A percentile compares a stretch with the other conserved stretches of the same genome.
Conservation (phyloP, 1,140 invertebrate species). For the Mylabris phalerata region DNA sequence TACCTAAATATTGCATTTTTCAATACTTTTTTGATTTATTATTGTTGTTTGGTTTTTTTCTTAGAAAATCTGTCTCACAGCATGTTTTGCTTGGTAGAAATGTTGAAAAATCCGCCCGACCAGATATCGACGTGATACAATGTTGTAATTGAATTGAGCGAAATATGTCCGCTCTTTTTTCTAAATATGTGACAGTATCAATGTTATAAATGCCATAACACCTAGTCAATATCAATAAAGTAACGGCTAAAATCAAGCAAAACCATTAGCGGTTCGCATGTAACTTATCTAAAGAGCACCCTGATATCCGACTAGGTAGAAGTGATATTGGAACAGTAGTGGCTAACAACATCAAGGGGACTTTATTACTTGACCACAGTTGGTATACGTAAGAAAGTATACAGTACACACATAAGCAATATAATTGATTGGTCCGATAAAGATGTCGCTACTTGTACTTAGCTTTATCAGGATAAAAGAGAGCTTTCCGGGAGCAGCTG, state of each 20-base stretch:
- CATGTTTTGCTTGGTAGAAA: too few species aligned
- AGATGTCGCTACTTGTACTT: constrained; percentile 26
- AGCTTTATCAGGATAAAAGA: too few species aligned
- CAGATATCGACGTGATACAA: too few species aligned
- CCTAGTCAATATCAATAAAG: constrained; percentile 23
- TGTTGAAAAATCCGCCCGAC: too few species aligned
- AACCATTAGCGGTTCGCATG: constrained; percentile 28
- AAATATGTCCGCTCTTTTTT: too few species aligned
- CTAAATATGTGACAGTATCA: too few species aligned
- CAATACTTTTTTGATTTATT: too few species aligned
- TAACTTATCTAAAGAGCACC: constrained; percentile 27
- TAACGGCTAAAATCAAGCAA: constrained; percentile 20
- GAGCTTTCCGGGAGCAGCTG: too few species aligned
- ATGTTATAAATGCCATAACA: constrained; percentile 19
- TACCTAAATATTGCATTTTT: too few species aligned
- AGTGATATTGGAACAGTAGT: not conserved
- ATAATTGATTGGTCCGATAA: constrained; percentile 31
- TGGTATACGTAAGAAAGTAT: constrained; percentile 16
- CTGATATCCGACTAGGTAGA: constrained; percentile 2
- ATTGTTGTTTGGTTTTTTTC: too few species aligned
- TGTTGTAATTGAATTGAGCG: too few species aligned
- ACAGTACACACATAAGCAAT: not conserved
- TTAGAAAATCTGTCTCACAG: too few species aligned
- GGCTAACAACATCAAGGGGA: constrained; percentile 15
- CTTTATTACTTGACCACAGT: constrained; percentile 23